Conservation (phyloP, 2,888 invertebrate species). For the Belgica antarctica region DNA sequence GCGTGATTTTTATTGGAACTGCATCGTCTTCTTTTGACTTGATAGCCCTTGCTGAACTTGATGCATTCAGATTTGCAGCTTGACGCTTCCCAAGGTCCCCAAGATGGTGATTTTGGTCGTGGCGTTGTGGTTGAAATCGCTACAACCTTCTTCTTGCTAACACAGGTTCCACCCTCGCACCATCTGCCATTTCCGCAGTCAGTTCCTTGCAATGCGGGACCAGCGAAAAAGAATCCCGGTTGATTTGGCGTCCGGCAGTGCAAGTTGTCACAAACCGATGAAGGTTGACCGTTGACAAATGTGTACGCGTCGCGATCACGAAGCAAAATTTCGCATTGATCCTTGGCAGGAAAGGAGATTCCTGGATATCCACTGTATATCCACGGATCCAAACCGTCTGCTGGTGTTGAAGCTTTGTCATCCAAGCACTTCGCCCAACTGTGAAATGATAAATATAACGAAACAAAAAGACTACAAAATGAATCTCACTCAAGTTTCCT, state of each 20-base stretch:
- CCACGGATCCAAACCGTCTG: conserved; percentile 61
- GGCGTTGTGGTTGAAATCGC: not conserved
- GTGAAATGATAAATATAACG: too few species aligned
- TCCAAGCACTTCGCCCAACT: conserved; percentile 66
- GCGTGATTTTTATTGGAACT: conserved; percentile 51
- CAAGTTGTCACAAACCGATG: conserved; percentile 63
- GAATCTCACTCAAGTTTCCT: conserved; percentile 59
- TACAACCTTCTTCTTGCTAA: conserved; percentile 50
- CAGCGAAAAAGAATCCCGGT: conserved; percentile 72
- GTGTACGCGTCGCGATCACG: conserved; percentile 48
- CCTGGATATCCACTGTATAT: conserved; percentile 67
- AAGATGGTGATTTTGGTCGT: conserved; percentile 52
- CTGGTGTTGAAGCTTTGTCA: conserved; percentile 58
- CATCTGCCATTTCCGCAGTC: conserved; percentile 66
- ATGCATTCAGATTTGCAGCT: conserved; percentile 68
- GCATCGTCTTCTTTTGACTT: conserved; percentile 61
- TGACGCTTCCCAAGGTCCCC: conserved; percentile 65
- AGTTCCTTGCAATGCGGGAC: conserved; percentile 81
- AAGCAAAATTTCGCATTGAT: conserved; percentile 70
- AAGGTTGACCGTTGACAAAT: conserved; percentile 52
- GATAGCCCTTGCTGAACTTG: conserved; percentile 61
- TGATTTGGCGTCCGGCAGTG: conserved; percentile 71
- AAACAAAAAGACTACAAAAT: conserved; percentile 12
- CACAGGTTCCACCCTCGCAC: conserved; percentile 67
- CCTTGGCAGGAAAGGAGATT: conserved; percentile 67